These are phyloP conservation scores for Ochotona curzoniae DNA, from an alignment of 2,113 vertebrate genomes.

Conservation along the genomic window DNA sequence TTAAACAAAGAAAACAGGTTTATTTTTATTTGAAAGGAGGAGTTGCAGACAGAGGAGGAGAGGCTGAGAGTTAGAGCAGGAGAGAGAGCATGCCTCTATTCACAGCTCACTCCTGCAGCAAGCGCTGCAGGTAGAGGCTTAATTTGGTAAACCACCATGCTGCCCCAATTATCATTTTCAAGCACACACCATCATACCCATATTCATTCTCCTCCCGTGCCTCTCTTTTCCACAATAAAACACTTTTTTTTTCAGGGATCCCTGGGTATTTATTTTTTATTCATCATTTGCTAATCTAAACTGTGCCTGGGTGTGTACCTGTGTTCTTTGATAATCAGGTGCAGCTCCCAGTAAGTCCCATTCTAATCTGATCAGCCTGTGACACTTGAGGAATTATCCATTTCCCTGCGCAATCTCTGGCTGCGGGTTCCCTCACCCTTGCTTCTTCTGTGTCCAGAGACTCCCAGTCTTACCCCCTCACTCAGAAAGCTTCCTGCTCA, in stretches of 20 bases:
- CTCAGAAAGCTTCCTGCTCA: background rate
- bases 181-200: too few relatives aligned
- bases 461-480: background rate
- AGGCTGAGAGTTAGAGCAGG: too few relatives aligned
- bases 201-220: too few relatives aligned
- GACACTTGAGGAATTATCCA: conserved; percentile 61
- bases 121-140: too few relatives aligned
- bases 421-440: background rate
- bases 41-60: too few relatives aligned
- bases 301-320: background rate
- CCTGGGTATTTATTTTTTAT: background rate
- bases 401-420: background rate
- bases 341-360: conserved; percentile 47
- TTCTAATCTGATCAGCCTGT: conserved; percentile 49
- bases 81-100: too few relatives aligned
- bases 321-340: background rate
- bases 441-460: background rate
- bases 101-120: too few relatives aligned
- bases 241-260: background rate
- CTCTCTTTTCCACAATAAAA: background rate
- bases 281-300: background rate
- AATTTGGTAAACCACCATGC: too few relatives aligned
- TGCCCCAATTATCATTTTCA: too few relatives aligned
- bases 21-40: too few relatives aligned
- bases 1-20: too few relatives aligned